These are phyloP conservation scores for Cephus runcator DNA, from an alignment of 2,888 invertebrate genomes.

Conservation along the genomic window DNA sequence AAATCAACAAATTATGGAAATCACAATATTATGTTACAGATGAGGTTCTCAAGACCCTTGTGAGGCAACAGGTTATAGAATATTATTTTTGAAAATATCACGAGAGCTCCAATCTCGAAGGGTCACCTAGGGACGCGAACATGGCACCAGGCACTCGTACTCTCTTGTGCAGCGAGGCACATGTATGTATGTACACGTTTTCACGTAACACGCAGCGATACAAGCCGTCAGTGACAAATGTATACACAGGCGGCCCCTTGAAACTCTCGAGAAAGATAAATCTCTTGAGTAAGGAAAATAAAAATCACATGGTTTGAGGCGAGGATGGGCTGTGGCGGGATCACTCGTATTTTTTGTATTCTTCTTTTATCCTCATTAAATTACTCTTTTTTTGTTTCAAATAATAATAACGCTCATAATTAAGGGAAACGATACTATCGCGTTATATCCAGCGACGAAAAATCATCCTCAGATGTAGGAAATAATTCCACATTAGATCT, in stretches of 20 bases:
- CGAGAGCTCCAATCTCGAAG: neutral
- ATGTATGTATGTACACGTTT: neutral
- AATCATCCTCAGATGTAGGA: neutral
- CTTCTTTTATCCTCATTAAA: conserved; percentile 11
- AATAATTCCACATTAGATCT: neutral
- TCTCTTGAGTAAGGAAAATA: neutral
- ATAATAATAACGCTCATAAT: conserved; percentile 28
- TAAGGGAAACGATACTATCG: neutral
- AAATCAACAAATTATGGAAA: neutral
- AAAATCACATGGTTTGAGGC: neutral
- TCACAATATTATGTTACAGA: neutral
- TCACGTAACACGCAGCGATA: neutral
- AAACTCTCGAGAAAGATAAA: neutral
- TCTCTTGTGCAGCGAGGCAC: neutral
- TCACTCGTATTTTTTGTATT: neutral
- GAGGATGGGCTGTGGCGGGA: neutral
- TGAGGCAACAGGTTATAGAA: neutral
- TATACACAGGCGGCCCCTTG: neutral
- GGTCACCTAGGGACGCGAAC: neutral
- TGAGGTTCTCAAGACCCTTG: neutral
- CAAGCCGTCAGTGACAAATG: neutral
- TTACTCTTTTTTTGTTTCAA: neutral
- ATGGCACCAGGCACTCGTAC: neutral
- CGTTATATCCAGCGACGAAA: neutral
- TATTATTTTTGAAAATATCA: neutral